Evolutionary conservation across 2,113 vertebrate genomes (phyloP).

Genomic region (Indicator indicator): DNA sequence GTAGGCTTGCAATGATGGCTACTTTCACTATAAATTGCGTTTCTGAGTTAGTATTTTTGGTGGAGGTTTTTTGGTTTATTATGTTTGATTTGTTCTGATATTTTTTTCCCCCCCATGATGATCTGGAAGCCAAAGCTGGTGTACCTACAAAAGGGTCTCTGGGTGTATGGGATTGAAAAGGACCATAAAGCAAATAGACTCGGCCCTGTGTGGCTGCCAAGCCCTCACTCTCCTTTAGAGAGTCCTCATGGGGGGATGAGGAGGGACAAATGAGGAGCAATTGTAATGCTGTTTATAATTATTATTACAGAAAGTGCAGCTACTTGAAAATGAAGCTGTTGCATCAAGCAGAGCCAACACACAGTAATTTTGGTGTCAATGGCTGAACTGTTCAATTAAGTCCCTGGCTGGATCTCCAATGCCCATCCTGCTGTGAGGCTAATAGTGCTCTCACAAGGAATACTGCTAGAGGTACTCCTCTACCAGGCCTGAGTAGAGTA

Average conservation of each 20-base stretch:
- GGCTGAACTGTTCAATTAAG: background rate
- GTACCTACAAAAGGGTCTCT: rapidly evolving
- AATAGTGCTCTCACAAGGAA: background rate
- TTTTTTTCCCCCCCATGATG: too few relatives aligned
- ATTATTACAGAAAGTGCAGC: background rate
- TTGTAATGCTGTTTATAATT: background rate
- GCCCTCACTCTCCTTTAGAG: background rate
- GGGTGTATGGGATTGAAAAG: too few relatives aligned
- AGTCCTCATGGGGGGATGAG: rapidly evolving
- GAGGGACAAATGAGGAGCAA: background rate
- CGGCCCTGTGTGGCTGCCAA: background rate
- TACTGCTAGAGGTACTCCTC: background rate
- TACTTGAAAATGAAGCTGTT: background rate
- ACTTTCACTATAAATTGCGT: background rate
- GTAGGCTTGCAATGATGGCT: background rate
- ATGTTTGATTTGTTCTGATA: too few relatives aligned
- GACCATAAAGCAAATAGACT: background rate
- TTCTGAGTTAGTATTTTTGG: background rate
- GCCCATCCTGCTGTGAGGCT: background rate
- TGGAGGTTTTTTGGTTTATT: background rate
- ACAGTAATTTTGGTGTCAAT: background rate
- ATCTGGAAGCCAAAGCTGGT: background rate
- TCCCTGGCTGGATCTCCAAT: background rate
- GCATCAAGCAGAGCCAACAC: background rate
- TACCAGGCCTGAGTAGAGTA: too few relatives aligned